These are phyloP conservation scores for Galerucella nymphaeae DNA, from an alignment of 2,888 invertebrate genomes.

Conservation along the genomic window DNA sequence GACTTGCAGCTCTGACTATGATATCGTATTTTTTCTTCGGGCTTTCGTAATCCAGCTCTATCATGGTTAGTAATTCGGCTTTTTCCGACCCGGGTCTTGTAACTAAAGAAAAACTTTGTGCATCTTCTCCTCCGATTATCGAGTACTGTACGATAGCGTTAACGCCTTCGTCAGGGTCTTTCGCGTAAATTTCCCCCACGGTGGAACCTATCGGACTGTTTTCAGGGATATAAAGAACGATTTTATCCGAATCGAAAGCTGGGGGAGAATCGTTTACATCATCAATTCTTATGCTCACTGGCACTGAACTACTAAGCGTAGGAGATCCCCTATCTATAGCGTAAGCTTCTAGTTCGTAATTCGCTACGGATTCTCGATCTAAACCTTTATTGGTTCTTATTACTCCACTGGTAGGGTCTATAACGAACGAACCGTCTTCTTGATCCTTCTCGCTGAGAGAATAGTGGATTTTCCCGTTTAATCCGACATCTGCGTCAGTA, in stretches of 20 bases:
- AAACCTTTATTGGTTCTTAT: slow-evolving; percentile 89
- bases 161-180: slow-evolving; percentile 91
- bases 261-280: slow-evolving; percentile 93
- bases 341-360: slow-evolving; percentile 85
- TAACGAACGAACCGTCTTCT: slow-evolving; percentile 90
- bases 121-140: slow-evolving; percentile 93
- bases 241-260: slow-evolving; percentile 87
- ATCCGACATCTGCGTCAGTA: slow-evolving; percentile 85
- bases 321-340: slow-evolving; percentile 89
- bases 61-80: slow-evolving; percentile 88
- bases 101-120: slow-evolving; percentile 84
- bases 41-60: slow-evolving; percentile 96
- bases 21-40: slow-evolving; percentile 89
- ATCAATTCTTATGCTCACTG: slow-evolving; percentile 84
- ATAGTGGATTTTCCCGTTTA: slow-evolving; percentile 89
- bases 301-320: slow-evolving; percentile 67
- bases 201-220: slow-evolving; percentile 97
- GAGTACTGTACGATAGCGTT: slow-evolving; percentile 95
- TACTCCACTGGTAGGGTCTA: slow-evolving; percentile 93
- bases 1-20: slow-evolving; percentile 89
- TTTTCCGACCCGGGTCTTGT: slow-evolving; percentile 85
- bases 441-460: slow-evolving; percentile 77
- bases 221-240: slow-evolving; percentile 90
- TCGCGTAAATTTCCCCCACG: slow-evolving; percentile 89
- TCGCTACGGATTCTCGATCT: slow-evolving; percentile 89